Conservation (phyloP, 2,888 invertebrate genomes). For the Patella caerulea region DNA sequence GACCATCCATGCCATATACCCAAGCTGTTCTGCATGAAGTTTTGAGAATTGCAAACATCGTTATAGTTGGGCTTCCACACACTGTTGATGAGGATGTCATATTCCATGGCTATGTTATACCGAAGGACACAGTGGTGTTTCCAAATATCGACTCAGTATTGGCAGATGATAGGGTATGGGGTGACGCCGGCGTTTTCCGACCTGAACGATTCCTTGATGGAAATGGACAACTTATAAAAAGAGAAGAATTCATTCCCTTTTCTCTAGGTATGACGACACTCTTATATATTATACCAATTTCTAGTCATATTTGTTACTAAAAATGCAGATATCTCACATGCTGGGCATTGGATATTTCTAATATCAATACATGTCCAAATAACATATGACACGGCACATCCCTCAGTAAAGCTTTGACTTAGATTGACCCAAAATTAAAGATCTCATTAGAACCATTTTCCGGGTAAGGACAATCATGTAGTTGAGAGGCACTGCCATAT, state of each 20-base stretch:
- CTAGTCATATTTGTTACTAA: slow-evolving; percentile 45
- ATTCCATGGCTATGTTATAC: slow-evolving; percentile 58
- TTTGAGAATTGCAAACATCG: slow-evolving; percentile 48
- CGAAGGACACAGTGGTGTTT: slow-evolving; percentile 48
- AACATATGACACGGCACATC: no score
- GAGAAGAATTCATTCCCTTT: slow-evolving; percentile 41
- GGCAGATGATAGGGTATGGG: slow-evolving; percentile 45
- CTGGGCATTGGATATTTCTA: slow-evolving; percentile 35
- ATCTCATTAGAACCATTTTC: no score
- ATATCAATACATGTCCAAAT: no score
- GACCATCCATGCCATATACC: slow-evolving; percentile 34
- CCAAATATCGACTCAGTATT: slow-evolving; percentile 51
- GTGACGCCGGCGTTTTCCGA: slow-evolving; percentile 47
- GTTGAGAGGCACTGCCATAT: no score
- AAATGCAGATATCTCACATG: slow-evolving; percentile 47
- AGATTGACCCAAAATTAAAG: no score
- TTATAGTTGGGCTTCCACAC: slow-evolving; percentile 48
- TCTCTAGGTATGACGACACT: slow-evolving; percentile 41
- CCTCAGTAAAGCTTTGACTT: no score
- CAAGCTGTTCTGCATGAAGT: slow-evolving; percentile 60
- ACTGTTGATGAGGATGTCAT: slow-evolving; percentile 45
- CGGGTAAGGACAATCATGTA: no score
- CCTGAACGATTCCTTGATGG: slow-evolving; percentile 55
- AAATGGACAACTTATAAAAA: slow-evolving; percentile 28
- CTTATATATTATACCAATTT: slow-evolving; percentile 13